These are phyloP conservation scores for Pseudomyrmex flavicornis DNA, from an alignment of 1,140 invertebrate species.

Conservation along the genomic window DNA sequence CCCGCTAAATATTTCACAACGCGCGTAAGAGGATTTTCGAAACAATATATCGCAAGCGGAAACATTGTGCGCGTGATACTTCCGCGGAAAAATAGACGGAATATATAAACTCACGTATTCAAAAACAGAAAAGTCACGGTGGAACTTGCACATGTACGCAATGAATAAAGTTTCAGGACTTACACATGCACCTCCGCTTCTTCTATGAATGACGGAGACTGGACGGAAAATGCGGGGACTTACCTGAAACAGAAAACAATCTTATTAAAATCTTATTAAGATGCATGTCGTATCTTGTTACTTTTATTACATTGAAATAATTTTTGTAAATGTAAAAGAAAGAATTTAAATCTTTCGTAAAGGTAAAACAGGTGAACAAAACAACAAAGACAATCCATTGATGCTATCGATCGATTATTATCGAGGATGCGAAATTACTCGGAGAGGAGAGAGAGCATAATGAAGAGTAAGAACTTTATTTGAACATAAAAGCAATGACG, in stretches of 20 bases:
- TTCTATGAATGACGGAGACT: too few relatives aligned
- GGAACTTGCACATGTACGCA: too few relatives aligned
- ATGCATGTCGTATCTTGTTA: too few relatives aligned
- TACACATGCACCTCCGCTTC: too few relatives aligned
- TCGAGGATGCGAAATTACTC: conserved; percentile 13
- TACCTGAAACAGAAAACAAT: too few relatives aligned
- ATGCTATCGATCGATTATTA: conserved; percentile 24
- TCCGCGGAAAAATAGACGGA: not conserved
- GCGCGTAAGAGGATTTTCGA: not conserved
- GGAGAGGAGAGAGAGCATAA: conserved; percentile 1
- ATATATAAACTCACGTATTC: too few relatives aligned
- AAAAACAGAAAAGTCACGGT: too few relatives aligned
- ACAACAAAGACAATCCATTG: conserved; percentile 28
- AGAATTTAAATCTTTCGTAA: not conserved
- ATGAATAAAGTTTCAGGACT: too few relatives aligned
- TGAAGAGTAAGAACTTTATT: conserved; percentile 55
- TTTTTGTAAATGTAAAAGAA: too few relatives aligned
- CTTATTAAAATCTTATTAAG: too few relatives aligned
- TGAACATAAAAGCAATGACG: conserved; percentile 45
- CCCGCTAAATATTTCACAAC: not conserved
- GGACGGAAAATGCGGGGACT: too few relatives aligned
- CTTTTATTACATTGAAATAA: too few relatives aligned
- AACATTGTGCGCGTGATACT: not conserved
- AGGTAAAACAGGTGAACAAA: not conserved
- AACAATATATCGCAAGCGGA: not conserved